Percentiles rank a stretch among this genome's conserved stretches.
phyloP scores from a whole-genome alignment of 2,113 vertebrate species.

The Alligator sinensis region DNA sequence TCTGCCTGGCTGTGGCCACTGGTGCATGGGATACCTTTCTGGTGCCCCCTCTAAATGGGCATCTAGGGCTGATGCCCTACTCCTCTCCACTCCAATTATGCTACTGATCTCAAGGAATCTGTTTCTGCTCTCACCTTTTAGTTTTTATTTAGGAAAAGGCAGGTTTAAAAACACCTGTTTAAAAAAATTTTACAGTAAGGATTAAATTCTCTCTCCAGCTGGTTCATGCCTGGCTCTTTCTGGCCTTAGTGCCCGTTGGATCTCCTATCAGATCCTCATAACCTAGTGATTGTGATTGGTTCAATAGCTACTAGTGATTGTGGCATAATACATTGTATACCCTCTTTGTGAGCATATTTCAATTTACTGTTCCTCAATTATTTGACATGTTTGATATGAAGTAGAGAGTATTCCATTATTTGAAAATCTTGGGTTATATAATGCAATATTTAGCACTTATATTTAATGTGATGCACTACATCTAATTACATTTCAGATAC shows the following conservation, averaged over 20 bases:
- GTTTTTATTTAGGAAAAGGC: background rate
- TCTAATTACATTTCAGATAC: slow-evolving; percentile 48
- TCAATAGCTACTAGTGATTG: too few relatives aligned
- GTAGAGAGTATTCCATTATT: slow-evolving; percentile 41
- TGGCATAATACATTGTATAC: background rate
- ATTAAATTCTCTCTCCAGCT: background rate
- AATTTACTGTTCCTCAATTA: background rate
- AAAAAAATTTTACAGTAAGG: background rate
- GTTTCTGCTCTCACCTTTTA: background rate
- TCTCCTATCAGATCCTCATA: too few relatives aligned
- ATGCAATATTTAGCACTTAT: slow-evolving; percentile 20
- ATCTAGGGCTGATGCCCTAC: too few relatives aligned
- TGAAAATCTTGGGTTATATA: slow-evolving; percentile 54
- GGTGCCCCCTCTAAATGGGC: too few relatives aligned
- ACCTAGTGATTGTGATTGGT: too few relatives aligned
- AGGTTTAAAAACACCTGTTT: background rate
- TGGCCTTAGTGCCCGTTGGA: background rate
- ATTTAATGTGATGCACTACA: slow-evolving; percentile 38
- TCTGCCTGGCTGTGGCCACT: too few relatives aligned
- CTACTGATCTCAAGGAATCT: background rate
- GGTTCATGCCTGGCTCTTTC: background rate
- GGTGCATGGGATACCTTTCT: too few relatives aligned
- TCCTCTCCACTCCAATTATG: too few relatives aligned
- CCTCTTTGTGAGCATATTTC: background rate
- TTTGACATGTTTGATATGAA: slow-evolving; percentile 1